Evolutionary conservation across 2,888 invertebrate species (phyloP).

Genomic region (Cantharis flavilabris): DNA sequence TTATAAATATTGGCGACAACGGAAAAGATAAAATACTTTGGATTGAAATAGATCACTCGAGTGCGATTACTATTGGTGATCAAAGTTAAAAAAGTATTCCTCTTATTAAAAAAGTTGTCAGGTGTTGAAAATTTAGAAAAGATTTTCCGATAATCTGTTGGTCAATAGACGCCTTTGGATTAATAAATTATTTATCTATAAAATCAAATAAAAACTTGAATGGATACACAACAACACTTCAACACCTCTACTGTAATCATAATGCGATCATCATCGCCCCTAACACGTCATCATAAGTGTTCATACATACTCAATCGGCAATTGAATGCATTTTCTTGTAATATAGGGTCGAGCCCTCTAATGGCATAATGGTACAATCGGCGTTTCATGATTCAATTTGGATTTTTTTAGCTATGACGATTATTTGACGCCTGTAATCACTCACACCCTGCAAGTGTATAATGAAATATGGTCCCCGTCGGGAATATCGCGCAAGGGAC

Average conservation of each 20-base stretch:
- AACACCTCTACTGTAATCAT: constrained; percentile 38
- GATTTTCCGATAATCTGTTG: not conserved
- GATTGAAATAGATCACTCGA: constrained; percentile 16
- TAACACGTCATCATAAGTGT: constrained; percentile 53
- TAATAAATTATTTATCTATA: not conserved
- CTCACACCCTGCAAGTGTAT: constrained; percentile 41
- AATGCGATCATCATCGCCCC: constrained; percentile 46
- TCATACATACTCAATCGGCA: constrained; percentile 56
- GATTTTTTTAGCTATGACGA: constrained; percentile 61
- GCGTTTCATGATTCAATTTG: constrained; percentile 73
- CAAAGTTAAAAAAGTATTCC: not conserved
- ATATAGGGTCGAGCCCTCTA: constrained; percentile 61
- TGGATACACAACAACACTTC: constrained; percentile 21
- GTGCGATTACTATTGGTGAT: not conserved
- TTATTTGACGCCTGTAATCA: constrained; percentile 55
- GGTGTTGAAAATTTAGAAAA: not conserved
- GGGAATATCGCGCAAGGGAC: constrained; percentile 44
- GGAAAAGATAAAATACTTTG: constrained; percentile 17
- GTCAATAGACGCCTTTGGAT: not conserved
- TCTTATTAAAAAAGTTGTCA: not conserved
- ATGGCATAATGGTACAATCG: constrained; percentile 73
- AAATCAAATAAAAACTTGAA: constrained; percentile 9
- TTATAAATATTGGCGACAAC: constrained; percentile 35
- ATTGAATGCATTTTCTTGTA: constrained; percentile 53
- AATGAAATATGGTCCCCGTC: constrained; percentile 55